Base-by-base conservation (phyloP, 1,140 invertebrate species). In the Drosophila mauritiana region DNA sequence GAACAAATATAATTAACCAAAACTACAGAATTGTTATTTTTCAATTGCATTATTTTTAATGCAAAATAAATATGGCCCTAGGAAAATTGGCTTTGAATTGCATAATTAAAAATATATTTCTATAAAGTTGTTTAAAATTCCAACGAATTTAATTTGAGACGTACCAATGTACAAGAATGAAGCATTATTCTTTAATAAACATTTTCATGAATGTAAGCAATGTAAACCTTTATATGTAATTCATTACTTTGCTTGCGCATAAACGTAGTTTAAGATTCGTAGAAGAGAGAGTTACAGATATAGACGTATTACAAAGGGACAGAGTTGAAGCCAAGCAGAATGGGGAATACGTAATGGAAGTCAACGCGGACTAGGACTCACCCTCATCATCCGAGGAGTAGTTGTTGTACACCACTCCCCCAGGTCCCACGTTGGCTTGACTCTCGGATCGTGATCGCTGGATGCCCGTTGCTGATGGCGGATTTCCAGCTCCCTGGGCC, bases 351-450 rank as follows among this genome's bases (percentile, higher is more conserved):
- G 17, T 42, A 48, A 27, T 42, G 58, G 58, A 56, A 52, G 40
- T 36, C 22, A 54, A 53, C 22, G 34, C 36, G n/a, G 20, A n/a
- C 12, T 15, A 25, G 42, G 39, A 86, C 76, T 93, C 95, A 97
- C 96, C 96, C 96, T 97, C 96, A 93, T 97, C 96, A 90, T 97
- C 96, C 68, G 96, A 97, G 86, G 96, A 97, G 91, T 97, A 97
- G 91, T 95, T 97, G 93, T 95, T 96, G 92, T 96, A 96, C 25
- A 95, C 94, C 20, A 95, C 94, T 31, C 85, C 94, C n/a, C 77
- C 83, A 1, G 90, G 90, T 20, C 95, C 94, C 48, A 94, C 92
- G 74, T 95, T 95, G 13, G 93, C 77, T 78, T 92, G 76, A 73
- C 93, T 52, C 84, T 91, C 72, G 78, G 92, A 91, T 91, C 92